These are phyloP conservation scores for Catharus fuscescens DNA, from an alignment of 2,113 vertebrate genomes.

Conservation along the genomic window DNA sequence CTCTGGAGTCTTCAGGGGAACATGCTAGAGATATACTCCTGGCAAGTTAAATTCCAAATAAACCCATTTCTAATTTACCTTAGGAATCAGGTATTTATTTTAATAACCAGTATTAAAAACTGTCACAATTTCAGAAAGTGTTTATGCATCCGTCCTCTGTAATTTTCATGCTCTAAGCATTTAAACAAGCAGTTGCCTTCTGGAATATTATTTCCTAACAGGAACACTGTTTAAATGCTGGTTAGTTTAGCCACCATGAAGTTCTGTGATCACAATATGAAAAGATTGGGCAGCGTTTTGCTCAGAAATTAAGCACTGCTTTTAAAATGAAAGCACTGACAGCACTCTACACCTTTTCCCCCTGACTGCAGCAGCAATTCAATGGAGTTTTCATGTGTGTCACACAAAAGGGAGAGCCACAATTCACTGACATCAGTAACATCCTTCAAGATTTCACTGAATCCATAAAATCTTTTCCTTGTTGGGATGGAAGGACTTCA, in stretches of 20 bases:
- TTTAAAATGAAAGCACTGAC: neutral
- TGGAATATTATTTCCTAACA: neutral
- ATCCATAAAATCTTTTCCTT: neutral
- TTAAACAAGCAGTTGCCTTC: neutral
- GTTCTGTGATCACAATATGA: neutral
- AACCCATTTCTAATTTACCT: neutral
- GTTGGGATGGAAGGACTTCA: neutral
- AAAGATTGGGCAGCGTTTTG: neutral
- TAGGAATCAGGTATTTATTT: neutral
- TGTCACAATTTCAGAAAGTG: neutral
- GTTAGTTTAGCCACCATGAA: neutral
- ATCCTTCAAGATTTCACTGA: neutral
- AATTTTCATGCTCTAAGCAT: neutral
- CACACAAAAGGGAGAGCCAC: neutral
- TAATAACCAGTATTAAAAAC: neutral
- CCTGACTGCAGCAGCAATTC: neutral
- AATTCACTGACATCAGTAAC: neutral
- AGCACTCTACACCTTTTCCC: neutral
- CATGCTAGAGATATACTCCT: neutral
- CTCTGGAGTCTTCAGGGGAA: constrained; percentile 47
- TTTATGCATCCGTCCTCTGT: neutral
- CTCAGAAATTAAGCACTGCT: neutral
- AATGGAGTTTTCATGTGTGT: neutral
- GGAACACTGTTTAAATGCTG: neutral
- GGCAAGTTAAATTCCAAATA: neutral